Base-by-base conservation (phyloP, 1,140 invertebrate genomes). In the Planococcus citri region DNA sequence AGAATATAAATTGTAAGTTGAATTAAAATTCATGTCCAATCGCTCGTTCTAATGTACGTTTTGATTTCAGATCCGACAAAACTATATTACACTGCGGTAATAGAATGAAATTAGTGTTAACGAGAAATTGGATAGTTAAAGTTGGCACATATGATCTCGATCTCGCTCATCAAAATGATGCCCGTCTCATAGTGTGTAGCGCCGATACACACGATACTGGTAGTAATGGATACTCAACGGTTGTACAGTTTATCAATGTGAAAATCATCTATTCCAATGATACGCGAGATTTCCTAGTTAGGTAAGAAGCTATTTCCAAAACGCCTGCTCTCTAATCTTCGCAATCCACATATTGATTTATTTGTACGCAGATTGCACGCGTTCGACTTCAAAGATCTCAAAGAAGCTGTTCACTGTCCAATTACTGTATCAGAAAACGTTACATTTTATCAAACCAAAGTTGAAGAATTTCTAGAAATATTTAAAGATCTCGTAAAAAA, bases 391-490 rank as follows among this genome's bases (percentile, higher is more conserved):
- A 84, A 86, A 75, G 89, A 92, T 75, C 77, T 95, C 12, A 87
- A 90, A 78, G 87, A 89, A 57, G 86, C 88, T 75, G 78, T 94
- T 1, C 80, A 81, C 22, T 78, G 85, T 2, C 86, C 87, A 0
- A 88, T 94, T 38, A 78, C 82, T 6, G 86, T 94, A 75, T 83
- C 88, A 9, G 83, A 88, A 21, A 85, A 90, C 77, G 86, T 94
- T 68, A 85, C 86, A n/a, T 87, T 95, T 72, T 84, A 90, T 75
- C 88, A 87, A 73, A 88, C 86, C 6, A 78, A 93, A 0, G 83
- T 90, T 57, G 92, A 95, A 73, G 83, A 87, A 74, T 95, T 94
- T 79, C 81, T 93, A n/a, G 88, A 87, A 71, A 88, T 87, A 1
- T 95, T 95, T 75, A 88, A 86, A 75, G 82, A 90, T 38, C 84